phyloP scores from a whole-genome alignment of 92 coral and sea anemone genomes.

The Virgularia gustaviana region DNA sequence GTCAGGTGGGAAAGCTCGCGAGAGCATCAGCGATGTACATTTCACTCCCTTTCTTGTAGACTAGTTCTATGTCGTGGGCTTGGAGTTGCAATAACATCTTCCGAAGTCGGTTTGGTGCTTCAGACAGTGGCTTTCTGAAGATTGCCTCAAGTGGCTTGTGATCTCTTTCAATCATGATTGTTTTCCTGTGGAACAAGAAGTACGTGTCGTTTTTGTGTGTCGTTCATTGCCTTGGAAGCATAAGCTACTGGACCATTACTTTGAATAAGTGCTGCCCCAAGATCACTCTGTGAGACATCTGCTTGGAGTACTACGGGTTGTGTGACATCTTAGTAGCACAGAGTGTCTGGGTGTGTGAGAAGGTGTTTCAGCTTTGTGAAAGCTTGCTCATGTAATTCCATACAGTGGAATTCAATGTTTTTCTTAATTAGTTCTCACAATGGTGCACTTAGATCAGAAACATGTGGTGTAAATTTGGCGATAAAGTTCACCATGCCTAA shows the following conservation, averaged over 20 bases:
- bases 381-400: slow-evolving; percentile 53
- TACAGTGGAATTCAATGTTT: slow-evolving; percentile 49
- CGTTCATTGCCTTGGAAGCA: not conserved
- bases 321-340: slow-evolving; percentile 47
- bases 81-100: slow-evolving; percentile 23
- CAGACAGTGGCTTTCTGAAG: slow-evolving; percentile 15
- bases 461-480: slow-evolving; percentile 51
- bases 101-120: slow-evolving; percentile 8
- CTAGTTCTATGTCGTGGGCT: slow-evolving; percentile 24
- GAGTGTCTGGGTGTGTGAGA: slow-evolving; percentile 41
- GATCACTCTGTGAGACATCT: not conserved
- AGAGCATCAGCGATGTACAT: slow-evolving; percentile 48
- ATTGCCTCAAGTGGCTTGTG: slow-evolving; percentile 38
- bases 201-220: not conserved
- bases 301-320: slow-evolving; percentile 25
- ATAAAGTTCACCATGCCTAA: slow-evolving; percentile 62
- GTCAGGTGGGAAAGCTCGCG: slow-evolving; percentile 52
- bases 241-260: slow-evolving; percentile 20
- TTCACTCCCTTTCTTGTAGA: slow-evolving; percentile 24
- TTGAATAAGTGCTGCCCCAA: slow-evolving; percentile 24
- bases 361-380: slow-evolving; percentile 41
- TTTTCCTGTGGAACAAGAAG: not conserved
- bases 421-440: slow-evolving; percentile 57
- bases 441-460: slow-evolving; percentile 40
- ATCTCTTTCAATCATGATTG: slow-evolving; percentile 12